A percentile compares a stretch with the other conserved stretches of the same genome.
These are phyloP conservation scores for Callitettix versicolor DNA, from an alignment of 1,140 invertebrate genomes.

Conservation along the genomic window DNA sequence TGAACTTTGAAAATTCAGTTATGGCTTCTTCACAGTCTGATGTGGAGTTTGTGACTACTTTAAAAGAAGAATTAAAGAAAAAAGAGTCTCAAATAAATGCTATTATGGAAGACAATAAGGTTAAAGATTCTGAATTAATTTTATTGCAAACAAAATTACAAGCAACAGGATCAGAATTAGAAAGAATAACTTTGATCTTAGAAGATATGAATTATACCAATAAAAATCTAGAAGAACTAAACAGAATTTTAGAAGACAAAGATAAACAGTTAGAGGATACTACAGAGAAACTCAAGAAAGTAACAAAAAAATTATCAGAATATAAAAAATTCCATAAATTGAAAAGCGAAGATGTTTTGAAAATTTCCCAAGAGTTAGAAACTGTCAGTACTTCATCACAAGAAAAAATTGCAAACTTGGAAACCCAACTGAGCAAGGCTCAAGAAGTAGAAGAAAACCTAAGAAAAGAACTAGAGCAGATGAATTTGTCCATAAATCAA, in stretches of 20 bases:
- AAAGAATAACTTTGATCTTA: neutral
- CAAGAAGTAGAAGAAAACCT: neutral
- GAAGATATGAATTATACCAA: conserved; percentile 6
- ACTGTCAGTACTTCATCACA: conserved; percentile 26
- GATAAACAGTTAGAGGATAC: conserved; percentile 14
- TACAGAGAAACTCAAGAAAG: neutral
- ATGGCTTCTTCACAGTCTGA: neutral
- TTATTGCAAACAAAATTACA: conserved; percentile 9
- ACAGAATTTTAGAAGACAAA: conserved; percentile 8
- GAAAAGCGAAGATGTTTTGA: conserved; percentile 14
- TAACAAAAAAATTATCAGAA: conserved; percentile 13
- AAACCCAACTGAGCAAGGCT: conserved; percentile 26
- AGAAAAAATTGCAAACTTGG: conserved; percentile 27
- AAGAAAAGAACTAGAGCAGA: neutral
- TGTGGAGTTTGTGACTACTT: neutral
- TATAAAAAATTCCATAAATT: conserved; percentile 16
- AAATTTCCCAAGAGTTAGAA: conserved; percentile 18
- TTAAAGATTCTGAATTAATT: too few relatives aligned
- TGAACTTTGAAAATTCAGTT: neutral
- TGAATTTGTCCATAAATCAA: neutral
- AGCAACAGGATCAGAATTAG: conserved; percentile 11
- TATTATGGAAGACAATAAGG: too few relatives aligned
- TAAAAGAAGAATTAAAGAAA: too few relatives aligned
- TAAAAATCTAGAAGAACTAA: conserved; percentile 14
- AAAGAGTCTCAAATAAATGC: too few relatives aligned